These are phyloP conservation scores for Mesoclemmys tuberculata DNA, from an alignment of 2,113 vertebrate species.

Conservation along the genomic window DNA sequence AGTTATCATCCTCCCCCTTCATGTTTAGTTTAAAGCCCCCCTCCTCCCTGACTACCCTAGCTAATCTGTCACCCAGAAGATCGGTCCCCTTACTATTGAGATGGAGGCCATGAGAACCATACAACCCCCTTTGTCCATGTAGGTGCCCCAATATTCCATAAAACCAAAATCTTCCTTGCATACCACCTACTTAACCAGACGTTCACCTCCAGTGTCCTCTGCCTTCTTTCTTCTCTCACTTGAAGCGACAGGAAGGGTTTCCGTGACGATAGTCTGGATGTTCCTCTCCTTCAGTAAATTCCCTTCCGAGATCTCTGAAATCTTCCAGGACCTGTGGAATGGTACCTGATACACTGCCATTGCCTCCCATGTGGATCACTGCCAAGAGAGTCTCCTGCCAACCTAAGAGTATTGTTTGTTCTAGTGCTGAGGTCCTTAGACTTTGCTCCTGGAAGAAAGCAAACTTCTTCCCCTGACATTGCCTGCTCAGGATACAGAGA, in stretches of 20 bases:
- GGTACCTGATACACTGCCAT: neutral
- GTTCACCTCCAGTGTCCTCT: too few relatives aligned
- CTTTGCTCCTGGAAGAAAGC: neutral
- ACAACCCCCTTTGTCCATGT: too few relatives aligned
- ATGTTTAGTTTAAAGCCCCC: too few relatives aligned
- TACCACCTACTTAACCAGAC: too few relatives aligned
- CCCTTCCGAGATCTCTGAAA: neutral
- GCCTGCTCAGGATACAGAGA: neutral
- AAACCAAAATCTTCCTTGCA: too few relatives aligned
- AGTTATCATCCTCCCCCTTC: too few relatives aligned
- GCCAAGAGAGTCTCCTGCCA: neutral
- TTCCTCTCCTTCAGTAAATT: neutral
- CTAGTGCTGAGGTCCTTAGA: neutral
- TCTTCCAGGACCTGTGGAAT: neutral
- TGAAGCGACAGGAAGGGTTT: neutral
- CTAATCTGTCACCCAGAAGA: too few relatives aligned
- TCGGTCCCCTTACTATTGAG: too few relatives aligned
- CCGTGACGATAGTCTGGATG: neutral
- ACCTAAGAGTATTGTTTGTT: neutral
- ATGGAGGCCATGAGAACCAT: too few relatives aligned
- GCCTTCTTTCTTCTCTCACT: too few relatives aligned
- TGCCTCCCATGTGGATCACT: neutral
- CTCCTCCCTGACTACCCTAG: too few relatives aligned
- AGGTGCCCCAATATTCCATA: too few relatives aligned
- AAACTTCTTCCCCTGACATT: neutral